Percentiles rank a stretch among this genome's conserved stretches.
phyloP scores from a whole-genome alignment of 2,113 vertebrate genomes.

The Odocoileus hemionus region DNA sequence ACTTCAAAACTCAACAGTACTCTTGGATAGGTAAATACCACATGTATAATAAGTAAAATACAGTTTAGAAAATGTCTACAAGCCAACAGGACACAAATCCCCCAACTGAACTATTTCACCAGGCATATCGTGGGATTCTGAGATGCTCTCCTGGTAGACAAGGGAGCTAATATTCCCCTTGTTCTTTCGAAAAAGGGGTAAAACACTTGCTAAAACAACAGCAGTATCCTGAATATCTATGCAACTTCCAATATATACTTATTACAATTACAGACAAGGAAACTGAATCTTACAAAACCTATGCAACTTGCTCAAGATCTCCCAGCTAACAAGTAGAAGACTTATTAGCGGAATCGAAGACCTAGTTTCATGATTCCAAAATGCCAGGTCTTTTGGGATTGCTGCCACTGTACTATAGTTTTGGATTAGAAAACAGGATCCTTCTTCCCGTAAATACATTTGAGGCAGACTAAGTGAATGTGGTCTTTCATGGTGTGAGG shows the following conservation, averaged over 20 bases:
- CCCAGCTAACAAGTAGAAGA: not conserved
- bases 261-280: not conserved
- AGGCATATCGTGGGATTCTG: accelerated
- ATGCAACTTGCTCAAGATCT: not conserved
- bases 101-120: not conserved
- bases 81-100: not conserved
- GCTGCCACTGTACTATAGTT: not conserved
- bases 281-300: not conserved
- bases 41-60: not conserved
- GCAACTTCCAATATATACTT: not conserved
- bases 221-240: not conserved
- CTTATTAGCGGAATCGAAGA: not conserved
- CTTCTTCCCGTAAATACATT: not conserved
- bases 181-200: not conserved
- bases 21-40: not conserved
- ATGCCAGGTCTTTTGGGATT: not conserved
- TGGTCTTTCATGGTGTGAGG: not conserved
- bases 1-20: not conserved
- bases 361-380: not conserved
- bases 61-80: not conserved
- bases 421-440: not conserved
- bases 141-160: not conserved
- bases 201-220: not conserved
- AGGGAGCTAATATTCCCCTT: not conserved
- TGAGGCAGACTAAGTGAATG: not conserved